These are phyloP conservation scores for Drosophila meridionalis DNA, from an alignment of 2,888 invertebrate species.

Conservation along the genomic window DNA sequence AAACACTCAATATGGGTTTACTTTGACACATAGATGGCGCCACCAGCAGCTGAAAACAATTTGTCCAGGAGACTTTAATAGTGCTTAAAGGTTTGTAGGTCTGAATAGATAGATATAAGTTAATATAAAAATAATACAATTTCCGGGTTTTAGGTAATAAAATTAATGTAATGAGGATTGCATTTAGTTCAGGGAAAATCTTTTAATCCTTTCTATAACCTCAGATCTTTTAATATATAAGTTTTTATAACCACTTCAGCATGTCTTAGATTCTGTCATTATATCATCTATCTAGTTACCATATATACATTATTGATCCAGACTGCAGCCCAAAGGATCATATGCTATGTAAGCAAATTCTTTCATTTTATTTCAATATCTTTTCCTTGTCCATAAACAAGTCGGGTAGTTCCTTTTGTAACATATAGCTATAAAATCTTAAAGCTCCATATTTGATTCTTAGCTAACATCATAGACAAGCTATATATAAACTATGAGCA, in stretches of 20 bases:
- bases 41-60: background rate
- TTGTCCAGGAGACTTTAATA: background rate
- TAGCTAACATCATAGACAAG: background rate
- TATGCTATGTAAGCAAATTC: background rate
- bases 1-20: too few relatives aligned
- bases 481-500: background rate
- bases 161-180: too few relatives aligned
- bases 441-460: background rate
- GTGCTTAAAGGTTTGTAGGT: background rate
- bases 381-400: background rate
- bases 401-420: background rate
- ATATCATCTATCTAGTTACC: too few relatives aligned
- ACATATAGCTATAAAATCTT: background rate
- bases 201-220: background rate
- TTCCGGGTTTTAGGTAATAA: background rate
- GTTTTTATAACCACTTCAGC: background rate
- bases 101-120: background rate
- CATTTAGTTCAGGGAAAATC: background rate
- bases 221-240: background rate
- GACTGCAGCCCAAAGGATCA: background rate
- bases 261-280: background rate
- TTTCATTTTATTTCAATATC: background rate
- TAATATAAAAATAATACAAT: background rate
- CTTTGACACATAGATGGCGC: constrained; percentile 2
- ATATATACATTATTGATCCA: too few relatives aligned